phyloP scores from a whole-genome alignment of 1,140 invertebrate species.

The Asobara japonica region DNA sequence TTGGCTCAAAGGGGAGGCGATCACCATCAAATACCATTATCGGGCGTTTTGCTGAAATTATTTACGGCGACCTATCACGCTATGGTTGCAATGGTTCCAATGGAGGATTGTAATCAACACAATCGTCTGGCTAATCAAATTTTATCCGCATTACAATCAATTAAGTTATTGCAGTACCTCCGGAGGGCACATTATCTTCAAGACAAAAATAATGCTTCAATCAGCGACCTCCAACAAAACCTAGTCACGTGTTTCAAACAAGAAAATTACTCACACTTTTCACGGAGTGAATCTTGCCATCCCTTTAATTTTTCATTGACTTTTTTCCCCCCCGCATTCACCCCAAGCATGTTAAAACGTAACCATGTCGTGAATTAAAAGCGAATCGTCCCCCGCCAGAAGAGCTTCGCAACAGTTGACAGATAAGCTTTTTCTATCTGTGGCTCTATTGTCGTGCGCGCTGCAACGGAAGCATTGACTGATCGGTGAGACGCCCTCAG shows the following conservation, averaged over 20 bases:
- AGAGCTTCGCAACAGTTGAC: neutral
- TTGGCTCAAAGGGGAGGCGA: slow-evolving; percentile 60
- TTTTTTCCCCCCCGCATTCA: neutral
- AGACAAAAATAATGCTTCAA: too few relatives aligned
- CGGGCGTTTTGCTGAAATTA: slow-evolving; percentile 39
- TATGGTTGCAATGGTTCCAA: too few relatives aligned
- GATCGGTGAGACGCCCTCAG: slow-evolving; percentile 64
- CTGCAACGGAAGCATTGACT: slow-evolving; percentile 67
- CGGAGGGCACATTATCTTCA: too few relatives aligned
- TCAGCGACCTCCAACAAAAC: too few relatives aligned
- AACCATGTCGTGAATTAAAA: neutral
- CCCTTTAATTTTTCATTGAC: neutral
- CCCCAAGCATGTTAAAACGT: neutral
- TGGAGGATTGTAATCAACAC: too few relatives aligned
- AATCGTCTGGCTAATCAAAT: too few relatives aligned
- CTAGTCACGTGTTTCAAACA: too few relatives aligned
- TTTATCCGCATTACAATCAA: too few relatives aligned
- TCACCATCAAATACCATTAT: slow-evolving; percentile 64
- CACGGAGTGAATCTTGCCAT: too few relatives aligned
- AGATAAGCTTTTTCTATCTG: slow-evolving; percentile 11
- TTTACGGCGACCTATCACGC: neutral
- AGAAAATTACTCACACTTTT: too few relatives aligned
- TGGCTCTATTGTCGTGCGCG: slow-evolving; percentile 58
- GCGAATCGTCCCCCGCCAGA: neutral
- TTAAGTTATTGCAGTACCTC: too few relatives aligned